phyloP scores from a whole-genome alignment of 2,888 invertebrate genomes.

The Stenolophus ochropezus region DNA sequence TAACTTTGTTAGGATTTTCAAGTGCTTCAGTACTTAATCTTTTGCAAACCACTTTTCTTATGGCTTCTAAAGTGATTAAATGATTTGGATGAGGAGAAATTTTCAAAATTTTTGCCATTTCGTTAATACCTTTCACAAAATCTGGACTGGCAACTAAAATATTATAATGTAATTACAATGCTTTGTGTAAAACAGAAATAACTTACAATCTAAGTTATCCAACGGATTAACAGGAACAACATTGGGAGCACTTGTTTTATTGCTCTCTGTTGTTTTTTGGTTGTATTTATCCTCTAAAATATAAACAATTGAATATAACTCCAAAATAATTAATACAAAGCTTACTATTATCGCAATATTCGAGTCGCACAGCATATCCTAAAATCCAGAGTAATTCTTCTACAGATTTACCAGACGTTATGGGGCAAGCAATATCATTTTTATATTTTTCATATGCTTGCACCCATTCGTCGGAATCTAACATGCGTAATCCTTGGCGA shows the following conservation, averaged over 20 bases:
- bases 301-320: not conserved
- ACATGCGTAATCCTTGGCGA: slow-evolving; percentile 82
- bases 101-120: slow-evolving; percentile 86
- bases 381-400: slow-evolving; percentile 91
- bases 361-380: slow-evolving; percentile 87
- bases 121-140: slow-evolving; percentile 88
- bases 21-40: slow-evolving; percentile 78
- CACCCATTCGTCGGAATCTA: slow-evolving; percentile 81
- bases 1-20: slow-evolving; percentile 74
- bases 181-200: slow-evolving; percentile 47
- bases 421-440: slow-evolving; percentile 84
- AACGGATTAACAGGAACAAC: slow-evolving; percentile 88
- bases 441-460: slow-evolving; percentile 84
- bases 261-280: slow-evolving; percentile 72
- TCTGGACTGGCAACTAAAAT: slow-evolving; percentile 86
- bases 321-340: slow-evolving; percentile 35
- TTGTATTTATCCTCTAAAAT: slow-evolving; percentile 81
- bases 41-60: slow-evolving; percentile 78
- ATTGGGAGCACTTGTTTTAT: slow-evolving; percentile 80
- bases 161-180: slow-evolving; percentile 36
- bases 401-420: slow-evolving; percentile 74
- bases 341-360: slow-evolving; percentile 87
- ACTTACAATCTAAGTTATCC: slow-evolving; percentile 91
- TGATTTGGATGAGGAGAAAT: slow-evolving; percentile 89
- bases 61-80: slow-evolving; percentile 82